A percentile compares a stretch with the other conserved stretches of the same genome.
These are phyloP conservation scores for Drosophila buzzatii DNA, from an alignment of 2,888 invertebrate genomes.

Conservation along the genomic window DNA sequence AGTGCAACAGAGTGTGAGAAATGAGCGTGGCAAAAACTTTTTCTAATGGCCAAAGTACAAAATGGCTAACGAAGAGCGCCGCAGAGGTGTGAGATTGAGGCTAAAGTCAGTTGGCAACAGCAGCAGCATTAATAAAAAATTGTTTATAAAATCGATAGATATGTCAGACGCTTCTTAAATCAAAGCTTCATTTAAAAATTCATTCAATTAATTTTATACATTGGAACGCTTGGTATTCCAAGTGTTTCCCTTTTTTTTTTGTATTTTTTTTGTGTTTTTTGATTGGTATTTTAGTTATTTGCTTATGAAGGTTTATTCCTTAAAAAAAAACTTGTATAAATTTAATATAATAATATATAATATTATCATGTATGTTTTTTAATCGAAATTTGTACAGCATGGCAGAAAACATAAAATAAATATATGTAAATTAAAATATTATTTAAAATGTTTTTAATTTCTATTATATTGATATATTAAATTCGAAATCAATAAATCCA, in stretches of 20 bases:
- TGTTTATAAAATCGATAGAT: constrained; percentile 6
- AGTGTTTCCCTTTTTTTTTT: no score
- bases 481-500: no score
- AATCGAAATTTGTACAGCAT: no score
- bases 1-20: constrained; percentile 35
- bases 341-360: no score
- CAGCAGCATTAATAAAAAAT: neutral
- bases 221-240: no score
- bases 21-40: constrained; percentile 34
- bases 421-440: no score
- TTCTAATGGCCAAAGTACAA: constrained; percentile 42
- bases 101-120: constrained; percentile 22
- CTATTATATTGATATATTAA: no score
- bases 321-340: no score
- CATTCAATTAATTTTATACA: constrained; percentile 4
- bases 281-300: neutral
- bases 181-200: constrained; percentile 11
- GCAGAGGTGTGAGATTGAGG: constrained; percentile 1
- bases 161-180: neutral
- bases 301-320: neutral
- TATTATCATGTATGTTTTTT: no score
- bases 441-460: no score
- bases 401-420: no score
- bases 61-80: constrained; percentile 47
- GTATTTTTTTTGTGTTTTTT: no score